Conservation (phyloP, 2,888 invertebrate species). For the Amphipoea oculea region DNA sequence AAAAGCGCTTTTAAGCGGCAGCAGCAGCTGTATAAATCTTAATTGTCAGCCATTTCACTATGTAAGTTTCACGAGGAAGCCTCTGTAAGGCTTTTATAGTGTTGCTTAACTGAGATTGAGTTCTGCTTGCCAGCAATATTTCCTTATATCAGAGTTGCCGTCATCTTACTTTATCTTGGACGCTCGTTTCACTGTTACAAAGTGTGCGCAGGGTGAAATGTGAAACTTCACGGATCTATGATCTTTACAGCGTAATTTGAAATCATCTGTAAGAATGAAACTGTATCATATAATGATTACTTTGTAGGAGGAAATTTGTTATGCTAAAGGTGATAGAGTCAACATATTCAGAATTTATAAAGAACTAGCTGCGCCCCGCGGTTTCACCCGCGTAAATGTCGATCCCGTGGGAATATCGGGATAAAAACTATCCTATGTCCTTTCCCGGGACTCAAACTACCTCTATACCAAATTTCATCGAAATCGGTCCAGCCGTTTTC, state of each 20-base stretch:
- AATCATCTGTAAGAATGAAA: conserved; percentile 23
- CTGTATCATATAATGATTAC: conserved; percentile 1
- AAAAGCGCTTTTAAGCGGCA: conserved; percentile 34
- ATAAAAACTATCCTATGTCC: too few relatives aligned
- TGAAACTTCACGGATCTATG: conserved; percentile 25
- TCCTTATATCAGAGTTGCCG: conserved; percentile 30
- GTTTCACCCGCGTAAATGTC: too few relatives aligned
- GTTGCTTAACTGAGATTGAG: conserved; percentile 53
- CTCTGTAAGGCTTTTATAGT: conserved; percentile 42
- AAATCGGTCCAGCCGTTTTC: too few relatives aligned
- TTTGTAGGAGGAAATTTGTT: neutral
- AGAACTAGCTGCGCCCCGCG: too few relatives aligned
- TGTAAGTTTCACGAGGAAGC: conserved; percentile 43
- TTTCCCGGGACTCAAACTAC: too few relatives aligned
- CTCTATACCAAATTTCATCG: too few relatives aligned
- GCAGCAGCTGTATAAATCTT: conserved; percentile 27
- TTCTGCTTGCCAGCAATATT: conserved; percentile 45
- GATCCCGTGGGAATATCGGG: too few relatives aligned
- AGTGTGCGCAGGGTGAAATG: conserved; percentile 10
- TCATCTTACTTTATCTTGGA: conserved; percentile 27
- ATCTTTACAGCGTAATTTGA: conserved; percentile 30
- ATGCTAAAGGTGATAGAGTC: neutral
- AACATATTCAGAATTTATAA: neutral
- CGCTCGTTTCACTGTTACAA: conserved; percentile 18
- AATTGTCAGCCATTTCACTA: conserved; percentile 40